Evolutionary conservation across 23 tunicate species (phyloP), one percentile per base, ranked within the genome.

Genomic region (Halocynthia roretzi): DNA sequence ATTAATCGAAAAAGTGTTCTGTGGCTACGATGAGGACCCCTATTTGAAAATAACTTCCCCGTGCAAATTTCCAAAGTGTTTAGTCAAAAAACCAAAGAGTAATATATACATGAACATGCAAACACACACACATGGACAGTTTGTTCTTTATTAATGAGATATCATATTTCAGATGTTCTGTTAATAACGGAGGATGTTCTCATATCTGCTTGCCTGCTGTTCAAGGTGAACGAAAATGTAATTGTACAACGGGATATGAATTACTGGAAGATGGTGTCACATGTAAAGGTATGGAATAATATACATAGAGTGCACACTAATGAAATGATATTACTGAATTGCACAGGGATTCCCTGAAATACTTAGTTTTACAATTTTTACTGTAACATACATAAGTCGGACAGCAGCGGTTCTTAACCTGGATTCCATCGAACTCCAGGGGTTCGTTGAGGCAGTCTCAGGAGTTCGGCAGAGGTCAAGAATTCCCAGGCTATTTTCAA

Each of bases 141-240:
- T 31, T 31, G 1, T 31, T 31, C 44, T 31, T n/a, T n/a, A n/a
- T n/a, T 68, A 71, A 17, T 19, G n/a, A 5, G 49, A 10, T 48
- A 10, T 10, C 5, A 44, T 71, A 0, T 54, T 6, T 18, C 63
- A 74, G 78, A 15, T 87, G 93, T 53, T 52, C 75, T 52, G 44
- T 60, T n/a, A 71, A 76, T 0, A 82, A 77, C 54, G 83, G 85
- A 4, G 80, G 86, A 17, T 87, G 93, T 62, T 83, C 80, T 6
- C 93, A 87, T 56, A 44, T 87, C 7, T 87, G 93, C 71, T 70
- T 87, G 49, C 93, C 91, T 8, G 55, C 58, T 7, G 54, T 63
- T 58, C 55, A 15, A 50, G 50, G 52, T 40, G 54, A 57, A 17
- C 54, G 57, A 48, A 71, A 8, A 8, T 81, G 85, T 56, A 72